Percentiles rank a stretch among this genome's conserved stretches.
Evolutionary conservation across 2,797 vertebrate genomes (phyloP).

Genomic region (Atherinosoma microstoma): DNA sequence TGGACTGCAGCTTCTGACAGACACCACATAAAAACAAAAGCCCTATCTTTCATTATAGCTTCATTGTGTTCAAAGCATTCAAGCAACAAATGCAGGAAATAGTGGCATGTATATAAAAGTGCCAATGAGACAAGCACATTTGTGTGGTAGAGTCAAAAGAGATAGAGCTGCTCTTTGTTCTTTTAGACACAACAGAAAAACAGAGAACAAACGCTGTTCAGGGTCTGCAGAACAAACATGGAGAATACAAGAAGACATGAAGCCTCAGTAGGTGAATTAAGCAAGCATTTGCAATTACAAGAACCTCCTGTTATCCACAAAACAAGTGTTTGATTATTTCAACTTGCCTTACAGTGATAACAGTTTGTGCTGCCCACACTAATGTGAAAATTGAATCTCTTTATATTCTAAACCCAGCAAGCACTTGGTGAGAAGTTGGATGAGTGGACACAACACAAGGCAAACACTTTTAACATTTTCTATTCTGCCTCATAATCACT

Average conservation of each 20-base stretch:
- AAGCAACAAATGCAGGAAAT: constrained; percentile 25
- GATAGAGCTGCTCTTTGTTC: constrained; percentile 49
- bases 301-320: constrained; percentile 15
- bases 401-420: constrained; percentile 31
- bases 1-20: constrained; percentile 36
- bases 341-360: constrained; percentile 35
- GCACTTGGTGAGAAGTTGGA: neutral
- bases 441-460: constrained; percentile 2
- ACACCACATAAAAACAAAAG: constrained; percentile 22
- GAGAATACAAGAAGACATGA: constrained; percentile 18
- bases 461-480: constrained; percentile 8
- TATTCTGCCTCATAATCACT: neutral
- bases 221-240: constrained; percentile 33
- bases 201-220: constrained; percentile 22
- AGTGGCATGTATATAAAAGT: constrained; percentile 19
- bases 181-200: constrained; percentile 39
- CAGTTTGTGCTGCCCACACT: constrained; percentile 50
- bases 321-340: constrained; percentile 40
- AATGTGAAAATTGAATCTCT: constrained; percentile 25
- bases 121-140: constrained; percentile 41
- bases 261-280: constrained; percentile 29
- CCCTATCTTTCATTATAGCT: constrained; percentile 33
- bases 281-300: neutral
- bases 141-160: constrained; percentile 41
- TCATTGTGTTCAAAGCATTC: constrained; percentile 44